Percentiles rank a stretch among this genome's conserved stretches.
phyloP scores from a whole-genome alignment of 1,140 invertebrate genomes.

The Bombus picipes region DNA sequence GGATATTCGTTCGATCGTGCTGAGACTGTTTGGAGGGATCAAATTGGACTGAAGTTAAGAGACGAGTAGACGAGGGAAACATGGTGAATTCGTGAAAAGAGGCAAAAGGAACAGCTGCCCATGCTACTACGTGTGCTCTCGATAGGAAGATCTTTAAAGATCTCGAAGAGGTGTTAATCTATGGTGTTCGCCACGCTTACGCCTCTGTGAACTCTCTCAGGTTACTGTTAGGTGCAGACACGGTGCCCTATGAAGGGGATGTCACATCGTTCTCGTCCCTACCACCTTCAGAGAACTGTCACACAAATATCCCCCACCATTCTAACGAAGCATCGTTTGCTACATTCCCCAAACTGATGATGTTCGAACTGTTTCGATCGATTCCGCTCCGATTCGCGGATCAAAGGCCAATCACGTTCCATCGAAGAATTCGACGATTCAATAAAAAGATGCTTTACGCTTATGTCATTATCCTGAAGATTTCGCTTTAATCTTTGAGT shows the following conservation, averaged over 20 bases:
- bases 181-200: conserved; percentile 37
- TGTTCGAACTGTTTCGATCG: conserved; percentile 39
- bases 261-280: conserved; percentile 71
- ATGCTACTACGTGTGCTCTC: background rate
- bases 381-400: background rate
- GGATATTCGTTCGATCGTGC: conserved; percentile 1
- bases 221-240: conserved; percentile 66
- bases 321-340: conserved; percentile 23
- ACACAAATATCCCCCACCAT: conserved; percentile 55
- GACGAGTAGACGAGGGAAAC: background rate
- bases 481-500: too few species aligned
- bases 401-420: background rate
- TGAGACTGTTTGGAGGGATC: background rate
- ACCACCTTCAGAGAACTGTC: conserved; percentile 52
- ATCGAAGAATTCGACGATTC: background rate
- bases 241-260: conserved; percentile 69
- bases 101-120: background rate
- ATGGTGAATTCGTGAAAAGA: background rate
- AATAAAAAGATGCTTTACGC: background rate
- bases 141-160: conserved; percentile 19
- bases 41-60: background rate
- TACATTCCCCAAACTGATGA: conserved; percentile 51
- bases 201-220: conserved; percentile 56
- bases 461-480: too few species aligned
- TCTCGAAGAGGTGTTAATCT: conserved; percentile 51